Conservation (phyloP, 2,888 invertebrate species). For the Pogonocherus hispidulus region DNA sequence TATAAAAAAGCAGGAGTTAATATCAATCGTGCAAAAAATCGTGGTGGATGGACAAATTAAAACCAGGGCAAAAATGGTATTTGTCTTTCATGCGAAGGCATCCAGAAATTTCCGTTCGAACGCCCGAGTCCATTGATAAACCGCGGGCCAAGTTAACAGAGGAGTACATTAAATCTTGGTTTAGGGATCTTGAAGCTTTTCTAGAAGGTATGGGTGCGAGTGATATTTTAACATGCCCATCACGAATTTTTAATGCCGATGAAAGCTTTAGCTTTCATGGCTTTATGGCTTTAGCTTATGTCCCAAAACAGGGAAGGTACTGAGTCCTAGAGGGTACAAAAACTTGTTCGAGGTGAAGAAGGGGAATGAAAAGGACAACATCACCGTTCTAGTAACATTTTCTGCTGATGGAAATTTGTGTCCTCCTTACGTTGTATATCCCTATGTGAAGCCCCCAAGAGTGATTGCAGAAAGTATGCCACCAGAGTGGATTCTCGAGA, state of each 20-base stretch:
- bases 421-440: slow-evolving; percentile 27
- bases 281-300: too few species aligned
- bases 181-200: slow-evolving; percentile 9
- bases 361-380: slow-evolving; percentile 40
- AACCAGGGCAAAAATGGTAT: slow-evolving; percentile 4
- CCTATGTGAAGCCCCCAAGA: slow-evolving; percentile 42
- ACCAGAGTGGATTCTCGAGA: background rate
- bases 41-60: slow-evolving; percentile 36
- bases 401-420: slow-evolving; percentile 33
- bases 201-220: slow-evolving; percentile 6
- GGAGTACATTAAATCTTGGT: slow-evolving; percentile 28
- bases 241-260: slow-evolving; percentile 44
- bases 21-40: slow-evolving; percentile 54
- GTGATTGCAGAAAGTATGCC: slow-evolving; percentile 43
- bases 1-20: slow-evolving; percentile 54
- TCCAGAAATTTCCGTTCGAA: slow-evolving; percentile 13
- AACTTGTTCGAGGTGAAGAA: slow-evolving; percentile 35
- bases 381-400: slow-evolving; percentile 38
- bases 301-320: slow-evolving; percentile 39
- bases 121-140: slow-evolving; percentile 18
- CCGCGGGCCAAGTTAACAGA: slow-evolving; percentile 10
- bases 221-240: slow-evolving; percentile 19
- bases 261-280: slow-evolving; percentile 48
- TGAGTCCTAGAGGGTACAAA: slow-evolving; percentile 39
- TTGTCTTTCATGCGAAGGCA: background rate